Evolutionary conservation across 2,888 invertebrate species (phyloP).

Genomic region (Geotrupes spiniger): DNA sequence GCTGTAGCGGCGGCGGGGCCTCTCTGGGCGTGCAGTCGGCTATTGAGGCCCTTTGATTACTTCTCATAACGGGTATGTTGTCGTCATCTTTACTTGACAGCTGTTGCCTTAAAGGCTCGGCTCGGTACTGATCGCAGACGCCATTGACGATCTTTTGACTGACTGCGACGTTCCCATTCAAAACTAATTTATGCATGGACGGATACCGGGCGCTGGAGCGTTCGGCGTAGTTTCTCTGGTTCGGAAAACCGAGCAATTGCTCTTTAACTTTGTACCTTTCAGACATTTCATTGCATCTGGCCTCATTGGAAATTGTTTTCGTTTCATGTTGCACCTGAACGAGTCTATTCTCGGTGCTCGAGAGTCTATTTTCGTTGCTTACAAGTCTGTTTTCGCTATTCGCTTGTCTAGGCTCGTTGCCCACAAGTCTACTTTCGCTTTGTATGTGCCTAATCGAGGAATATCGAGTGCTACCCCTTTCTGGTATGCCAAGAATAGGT

Average conservation of each 20-base stretch:
- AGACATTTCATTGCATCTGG: constrained; percentile 1
- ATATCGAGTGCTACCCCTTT: constrained; percentile 29
- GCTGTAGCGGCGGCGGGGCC: constrained; percentile 47
- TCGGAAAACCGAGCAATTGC: constrained; percentile 35
- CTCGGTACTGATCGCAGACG: constrained; percentile 42
- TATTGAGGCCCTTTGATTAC: constrained; percentile 42
- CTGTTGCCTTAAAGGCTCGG: constrained; percentile 44
- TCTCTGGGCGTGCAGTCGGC: constrained; percentile 39
- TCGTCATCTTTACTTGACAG: constrained; percentile 16
- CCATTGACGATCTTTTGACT: constrained; percentile 46
- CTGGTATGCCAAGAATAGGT: constrained; percentile 27
- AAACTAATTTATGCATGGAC: constrained; percentile 50
- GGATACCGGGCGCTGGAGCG: constrained; percentile 52
- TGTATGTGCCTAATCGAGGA: constrained; percentile 25
- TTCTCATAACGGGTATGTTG: constrained; percentile 18
- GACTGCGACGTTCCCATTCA: constrained; percentile 51
- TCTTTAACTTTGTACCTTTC: constrained; percentile 16
- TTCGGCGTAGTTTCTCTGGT: constrained; percentile 45
- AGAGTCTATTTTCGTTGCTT: constrained; percentile 9
- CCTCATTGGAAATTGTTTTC: constrained; percentile 10
- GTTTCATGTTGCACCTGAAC: neutral
- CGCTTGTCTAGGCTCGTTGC: constrained; percentile 8
- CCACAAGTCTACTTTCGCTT: constrained; percentile 12
- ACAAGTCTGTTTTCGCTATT: constrained; percentile 8
- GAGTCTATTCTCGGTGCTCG: constrained; percentile 3